Percentiles rank a stretch among this genome's conserved stretches.
Evolutionary conservation across 1,140 invertebrate genomes (phyloP).

Genomic region (Cherax quadricarinatus): DNA sequence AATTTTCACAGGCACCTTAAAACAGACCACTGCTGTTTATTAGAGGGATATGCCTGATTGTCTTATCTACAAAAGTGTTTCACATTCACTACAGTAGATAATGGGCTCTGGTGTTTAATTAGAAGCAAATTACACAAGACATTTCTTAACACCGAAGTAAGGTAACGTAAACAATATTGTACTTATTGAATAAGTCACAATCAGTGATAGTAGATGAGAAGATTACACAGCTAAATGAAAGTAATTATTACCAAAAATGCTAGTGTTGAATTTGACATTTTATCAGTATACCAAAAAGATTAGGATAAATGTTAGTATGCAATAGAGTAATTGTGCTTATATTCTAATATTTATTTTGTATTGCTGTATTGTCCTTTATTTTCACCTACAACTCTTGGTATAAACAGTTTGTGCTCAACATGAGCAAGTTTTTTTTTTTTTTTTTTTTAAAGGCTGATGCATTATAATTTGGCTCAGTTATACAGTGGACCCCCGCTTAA

Average conservation of each 20-base stretch:
- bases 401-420: neutral
- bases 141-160: neutral
- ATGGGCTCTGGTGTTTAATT: neutral
- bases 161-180: neutral
- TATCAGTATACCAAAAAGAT: neutral
- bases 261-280: neutral
- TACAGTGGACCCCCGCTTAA: no score
- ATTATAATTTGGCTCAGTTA: no score
- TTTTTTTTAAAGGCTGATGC: slow-evolving; percentile 26
- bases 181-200: neutral
- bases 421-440: neutral
- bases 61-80: neutral
- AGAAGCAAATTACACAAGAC: neutral
- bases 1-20: neutral
- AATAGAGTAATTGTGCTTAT: neutral
- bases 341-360: neutral
- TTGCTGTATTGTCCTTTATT: neutral
- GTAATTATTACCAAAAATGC: neutral
- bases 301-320: neutral
- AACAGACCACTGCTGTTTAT: neutral
- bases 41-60: neutral
- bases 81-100: neutral
- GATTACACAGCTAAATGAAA: neutral
- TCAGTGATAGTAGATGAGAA: neutral
- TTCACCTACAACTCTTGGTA: neutral